Evolutionary conservation across 2,113 vertebrate species (phyloP), one percentile per base, ranked within the genome.

Genomic region (Montifringilla adamsi): DNA sequence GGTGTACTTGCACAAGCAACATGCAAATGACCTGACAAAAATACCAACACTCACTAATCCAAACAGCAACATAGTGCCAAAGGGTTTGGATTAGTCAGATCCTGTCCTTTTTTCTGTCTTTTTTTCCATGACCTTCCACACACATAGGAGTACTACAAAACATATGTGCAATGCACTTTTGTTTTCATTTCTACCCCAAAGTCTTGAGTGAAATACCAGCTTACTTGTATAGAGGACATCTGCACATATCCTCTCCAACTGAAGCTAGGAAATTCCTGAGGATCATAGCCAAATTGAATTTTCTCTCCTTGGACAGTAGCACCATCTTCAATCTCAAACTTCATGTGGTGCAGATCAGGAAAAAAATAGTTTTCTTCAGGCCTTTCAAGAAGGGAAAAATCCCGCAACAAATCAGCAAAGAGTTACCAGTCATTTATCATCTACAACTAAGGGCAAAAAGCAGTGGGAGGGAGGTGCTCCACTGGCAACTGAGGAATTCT

Each of bases 181-280:
- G 31, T 69, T 81, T 78, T 83, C 80, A 39, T 74, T 83, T 77
- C 86, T 77, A 43, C 13, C 11, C 46, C 21, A 17, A 30, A 44
- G 30, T 19, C 44, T 72, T 53, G n/a, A 86, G 27, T 2, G 6
- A 58, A 60, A 52, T 73, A 88, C 19, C 82, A 87, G 63, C 97
- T 37, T 95, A 99, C 99, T 97, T 99, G 99, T 68, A 98, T 92
- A 2, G 98, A 85, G 53, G 98, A 98, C 98, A 99, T 99, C 53
- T 83, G 96, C 27, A 98, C 98, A 37, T 99, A 99, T 50, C 99
- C 99, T 94, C 98, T 98, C 99, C 99, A 99, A 77, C 99, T 99
- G 95, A 99, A 99, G 56, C 79, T 75, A 58, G 98, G 99, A 96
- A 99, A 99, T 88, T 98, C 98, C 90, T 80, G 89, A n/a, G 97